Evolutionary conservation across 2,113 vertebrate species (phyloP).

Genomic region (Phocoena phocoena): DNA sequence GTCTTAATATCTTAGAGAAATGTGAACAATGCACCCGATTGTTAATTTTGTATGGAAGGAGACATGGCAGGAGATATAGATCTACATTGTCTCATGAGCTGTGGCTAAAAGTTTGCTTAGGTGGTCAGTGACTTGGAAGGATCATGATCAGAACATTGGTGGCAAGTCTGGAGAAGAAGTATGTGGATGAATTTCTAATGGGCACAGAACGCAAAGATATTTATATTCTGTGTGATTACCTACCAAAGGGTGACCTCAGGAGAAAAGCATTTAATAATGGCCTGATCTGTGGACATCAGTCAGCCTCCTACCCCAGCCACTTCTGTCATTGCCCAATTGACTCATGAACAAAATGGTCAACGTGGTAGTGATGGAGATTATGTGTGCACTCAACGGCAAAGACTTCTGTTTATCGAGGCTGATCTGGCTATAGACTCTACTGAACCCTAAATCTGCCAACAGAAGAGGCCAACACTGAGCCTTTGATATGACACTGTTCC

Average conservation of each 20-base stretch:
- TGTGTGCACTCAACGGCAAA: not conserved
- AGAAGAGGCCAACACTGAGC: not conserved
- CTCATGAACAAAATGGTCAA: not conserved
- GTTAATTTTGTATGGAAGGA: not conserved
- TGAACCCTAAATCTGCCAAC: not conserved
- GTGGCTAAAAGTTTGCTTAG: not conserved
- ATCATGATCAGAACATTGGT: not conserved
- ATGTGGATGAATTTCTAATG: not conserved
- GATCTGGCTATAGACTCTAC: not conserved
- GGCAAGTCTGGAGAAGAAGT: not conserved
- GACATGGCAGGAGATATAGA: not conserved
- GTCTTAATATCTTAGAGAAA: not conserved
- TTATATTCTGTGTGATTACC: not conserved
- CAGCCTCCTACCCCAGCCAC: not conserved
- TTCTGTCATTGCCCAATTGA: not conserved
- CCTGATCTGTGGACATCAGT: not conserved
- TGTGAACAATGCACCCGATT: not conserved
- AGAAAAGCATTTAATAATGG: not conserved
- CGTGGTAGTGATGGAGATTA: not conserved
- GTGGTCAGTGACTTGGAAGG: not conserved
- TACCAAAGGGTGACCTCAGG: not conserved
- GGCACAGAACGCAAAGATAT: not conserved
- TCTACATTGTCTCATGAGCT: not conserved
- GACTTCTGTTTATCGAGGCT: not conserved
- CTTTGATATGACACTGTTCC: not conserved